Evolutionary conservation across 1,140 invertebrate species (phyloP).

Genomic region (Formica exsecta): DNA sequence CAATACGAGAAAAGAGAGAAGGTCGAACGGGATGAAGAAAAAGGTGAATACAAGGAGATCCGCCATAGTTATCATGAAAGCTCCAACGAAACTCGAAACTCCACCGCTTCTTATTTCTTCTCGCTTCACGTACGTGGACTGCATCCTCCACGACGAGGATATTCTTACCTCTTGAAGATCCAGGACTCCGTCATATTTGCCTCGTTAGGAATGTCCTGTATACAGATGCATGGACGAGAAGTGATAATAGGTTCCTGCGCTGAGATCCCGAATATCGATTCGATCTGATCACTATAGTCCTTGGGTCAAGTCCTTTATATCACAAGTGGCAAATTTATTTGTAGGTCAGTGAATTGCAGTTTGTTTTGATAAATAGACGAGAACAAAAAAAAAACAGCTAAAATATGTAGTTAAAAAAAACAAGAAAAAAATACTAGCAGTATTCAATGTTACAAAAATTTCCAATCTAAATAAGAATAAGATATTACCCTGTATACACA

Average conservation of each 20-base stretch:
- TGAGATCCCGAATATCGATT: slow-evolving; percentile 59
- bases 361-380: neutral
- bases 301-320: neutral
- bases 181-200: slow-evolving; percentile 73
- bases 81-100: slow-evolving; percentile 72
- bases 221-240: slow-evolving; percentile 59
- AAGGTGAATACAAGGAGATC: slow-evolving; percentile 74
- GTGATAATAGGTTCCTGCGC: slow-evolving; percentile 13
- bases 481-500: neutral
- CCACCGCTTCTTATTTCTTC: slow-evolving; percentile 71
- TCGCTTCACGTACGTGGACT: slow-evolving; percentile 67
- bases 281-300: slow-evolving; percentile 54
- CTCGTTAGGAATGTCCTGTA: slow-evolving; percentile 73
- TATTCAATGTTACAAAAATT: neutral
- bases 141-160: slow-evolving; percentile 62
- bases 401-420: neutral
- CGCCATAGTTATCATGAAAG: slow-evolving; percentile 75
- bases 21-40: neutral
- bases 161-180: slow-evolving; percentile 60
- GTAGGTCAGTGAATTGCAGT: neutral
- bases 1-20: slow-evolving; percentile 27
- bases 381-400: neutral
- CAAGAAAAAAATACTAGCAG: neutral
- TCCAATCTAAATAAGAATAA: neutral
- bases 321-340: neutral